phyloP scores from a whole-genome alignment of 2,113 vertebrate species.

The Sminthopsis crassicaudata region DNA sequence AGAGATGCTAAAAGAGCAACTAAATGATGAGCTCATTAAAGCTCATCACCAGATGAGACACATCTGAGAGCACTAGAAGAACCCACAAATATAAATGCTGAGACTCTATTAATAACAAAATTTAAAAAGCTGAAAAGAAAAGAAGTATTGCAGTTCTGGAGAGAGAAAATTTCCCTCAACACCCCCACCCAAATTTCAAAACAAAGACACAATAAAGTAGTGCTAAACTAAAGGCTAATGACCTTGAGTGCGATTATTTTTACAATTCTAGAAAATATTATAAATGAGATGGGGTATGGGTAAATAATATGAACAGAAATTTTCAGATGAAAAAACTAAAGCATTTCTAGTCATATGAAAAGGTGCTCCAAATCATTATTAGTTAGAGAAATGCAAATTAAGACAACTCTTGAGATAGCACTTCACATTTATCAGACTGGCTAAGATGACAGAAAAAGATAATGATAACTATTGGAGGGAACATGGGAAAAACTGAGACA shows the following conservation, averaged over 20 bases:
- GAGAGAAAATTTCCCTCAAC: neutral
- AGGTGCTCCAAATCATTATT: no score
- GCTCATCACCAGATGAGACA: neutral
- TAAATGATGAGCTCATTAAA: neutral
- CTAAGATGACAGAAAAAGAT: no score
- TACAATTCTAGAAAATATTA: neutral
- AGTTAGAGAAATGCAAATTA: no score
- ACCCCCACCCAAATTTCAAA: neutral
- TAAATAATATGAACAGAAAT: no score
- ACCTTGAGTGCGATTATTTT: neutral
- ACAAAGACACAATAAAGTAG: neutral
- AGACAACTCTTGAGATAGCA: no score
- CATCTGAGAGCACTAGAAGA: neutral
- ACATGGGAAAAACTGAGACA: no score
- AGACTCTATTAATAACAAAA: neutral
- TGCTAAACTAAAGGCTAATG: neutral
- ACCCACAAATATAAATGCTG: neutral
- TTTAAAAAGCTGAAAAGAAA: neutral
- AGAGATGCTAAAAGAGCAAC: neutral
- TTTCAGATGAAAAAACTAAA: no score
- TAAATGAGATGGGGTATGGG: neutral
- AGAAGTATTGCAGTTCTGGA: neutral
- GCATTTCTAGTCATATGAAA: no score
- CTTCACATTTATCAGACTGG: no score
- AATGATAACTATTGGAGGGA: no score